Conservation (phyloP, 2,113 vertebrate genomes). For the Edolisoma coerulescens region DNA sequence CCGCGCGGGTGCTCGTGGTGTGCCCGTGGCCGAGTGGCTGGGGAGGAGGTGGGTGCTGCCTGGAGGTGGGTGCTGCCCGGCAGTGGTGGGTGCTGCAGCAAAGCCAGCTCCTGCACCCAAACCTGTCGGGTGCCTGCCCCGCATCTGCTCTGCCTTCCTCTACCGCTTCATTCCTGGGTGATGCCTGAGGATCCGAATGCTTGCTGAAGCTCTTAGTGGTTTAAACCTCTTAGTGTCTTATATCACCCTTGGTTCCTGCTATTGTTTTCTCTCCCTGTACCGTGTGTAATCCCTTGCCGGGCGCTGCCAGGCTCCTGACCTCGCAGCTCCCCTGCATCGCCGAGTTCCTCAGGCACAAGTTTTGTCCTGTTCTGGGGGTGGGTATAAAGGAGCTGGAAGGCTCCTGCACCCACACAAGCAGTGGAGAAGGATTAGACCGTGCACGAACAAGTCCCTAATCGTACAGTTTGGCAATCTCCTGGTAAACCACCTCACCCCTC, state of each 20-base stretch:
- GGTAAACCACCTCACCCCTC: neutral
- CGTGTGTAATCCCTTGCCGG: neutral
- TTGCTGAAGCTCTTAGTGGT: neutral
- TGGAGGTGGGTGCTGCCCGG: neutral
- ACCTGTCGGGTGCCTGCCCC: neutral
- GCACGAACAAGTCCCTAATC: conserved; percentile 43
- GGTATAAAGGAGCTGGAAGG: conserved; percentile 6
- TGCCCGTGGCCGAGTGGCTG: neutral
- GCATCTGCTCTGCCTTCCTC: neutral
- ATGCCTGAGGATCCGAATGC: neutral
- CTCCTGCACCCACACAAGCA: conserved; percentile 27
- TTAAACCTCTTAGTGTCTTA: neutral
- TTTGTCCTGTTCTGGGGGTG: conserved; percentile 36
- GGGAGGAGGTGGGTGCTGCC: neutral
- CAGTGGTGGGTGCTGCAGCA: neutral
- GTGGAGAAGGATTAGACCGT: neutral
- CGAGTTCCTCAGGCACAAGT: neutral
- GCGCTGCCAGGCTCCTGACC: neutral
- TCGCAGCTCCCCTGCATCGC: neutral
- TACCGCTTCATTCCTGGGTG: rapidly evolving
- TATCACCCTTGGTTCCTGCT: neutral
- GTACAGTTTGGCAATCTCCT: neutral
- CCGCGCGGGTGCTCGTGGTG: neutral
- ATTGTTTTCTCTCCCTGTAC: neutral
- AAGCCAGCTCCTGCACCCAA: neutral